A percentile compares a stretch with the other conserved stretches of the same genome.
Conservation (phyloP, 2,797 vertebrate genomes). For the Gymnothorax reevesii region DNA sequence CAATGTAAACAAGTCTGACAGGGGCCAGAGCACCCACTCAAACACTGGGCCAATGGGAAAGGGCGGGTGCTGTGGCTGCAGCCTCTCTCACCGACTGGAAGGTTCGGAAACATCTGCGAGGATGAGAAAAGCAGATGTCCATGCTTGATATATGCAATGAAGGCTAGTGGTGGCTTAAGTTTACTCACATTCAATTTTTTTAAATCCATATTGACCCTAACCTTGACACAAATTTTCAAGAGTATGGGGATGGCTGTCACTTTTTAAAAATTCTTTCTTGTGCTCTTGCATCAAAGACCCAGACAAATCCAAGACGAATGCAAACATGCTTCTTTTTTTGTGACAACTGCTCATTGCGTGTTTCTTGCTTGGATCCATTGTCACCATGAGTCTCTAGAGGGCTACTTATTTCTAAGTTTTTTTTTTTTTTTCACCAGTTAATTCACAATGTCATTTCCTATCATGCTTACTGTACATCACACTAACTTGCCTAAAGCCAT, state of each 20-base stretch:
- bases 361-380: constrained; percentile 78
- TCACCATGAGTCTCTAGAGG: constrained; percentile 70
- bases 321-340: constrained; percentile 45
- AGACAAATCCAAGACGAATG: constrained; percentile 55
- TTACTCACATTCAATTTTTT: constrained; percentile 60
- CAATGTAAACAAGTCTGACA: constrained; percentile 70
- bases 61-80: constrained; percentile 57
- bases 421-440: constrained; percentile 65
- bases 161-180: constrained; percentile 48
- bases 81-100: constrained; percentile 61
- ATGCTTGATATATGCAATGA: constrained; percentile 68
- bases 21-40: constrained; percentile 47
- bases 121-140: constrained; percentile 76
- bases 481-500: neutral
- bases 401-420: constrained; percentile 61
- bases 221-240: constrained; percentile 65
- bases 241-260: constrained; percentile 59
- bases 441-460: constrained; percentile 75
- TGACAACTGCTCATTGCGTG: constrained; percentile 70
- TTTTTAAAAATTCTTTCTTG: constrained; percentile 56
- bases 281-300: constrained; percentile 61
- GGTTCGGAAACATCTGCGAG: constrained; percentile 84
- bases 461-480: constrained; percentile 51
- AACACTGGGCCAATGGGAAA: constrained; percentile 53
- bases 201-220: constrained; percentile 73